phyloP scores from a whole-genome alignment of 2,113 vertebrate genomes.

The Danionella cerebrum region DNA sequence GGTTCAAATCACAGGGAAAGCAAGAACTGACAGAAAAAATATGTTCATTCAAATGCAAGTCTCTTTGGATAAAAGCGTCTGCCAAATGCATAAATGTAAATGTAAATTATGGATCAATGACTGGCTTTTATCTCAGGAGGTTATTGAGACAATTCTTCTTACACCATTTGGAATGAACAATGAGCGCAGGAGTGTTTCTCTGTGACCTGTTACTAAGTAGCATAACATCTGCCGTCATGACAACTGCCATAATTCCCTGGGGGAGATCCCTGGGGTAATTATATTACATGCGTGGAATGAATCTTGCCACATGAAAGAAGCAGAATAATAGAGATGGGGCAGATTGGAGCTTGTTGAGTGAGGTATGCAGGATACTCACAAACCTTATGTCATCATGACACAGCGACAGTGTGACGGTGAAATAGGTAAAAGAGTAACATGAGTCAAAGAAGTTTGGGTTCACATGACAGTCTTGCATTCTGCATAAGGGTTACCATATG shows the following conservation, averaged over 20 bases:
- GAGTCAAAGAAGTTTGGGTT: neutral
- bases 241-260: neutral
- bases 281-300: neutral
- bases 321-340: neutral
- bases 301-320: neutral
- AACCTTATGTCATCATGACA: neutral
- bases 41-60: too few species aligned
- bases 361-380: neutral
- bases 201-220: conserved; percentile 40
- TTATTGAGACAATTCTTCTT: neutral
- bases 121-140: neutral
- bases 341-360: neutral
- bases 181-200: conserved; percentile 23
- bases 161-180: neutral
- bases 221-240: neutral
- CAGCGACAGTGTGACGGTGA: neutral
- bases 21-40: too few species aligned
- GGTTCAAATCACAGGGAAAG: too few species aligned
- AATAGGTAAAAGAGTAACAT: neutral
- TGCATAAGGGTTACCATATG: too few species aligned
- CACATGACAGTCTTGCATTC: too few species aligned
- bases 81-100: too few species aligned
- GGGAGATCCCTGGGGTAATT: neutral
- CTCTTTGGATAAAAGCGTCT: too few species aligned
- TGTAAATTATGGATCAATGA: too few species aligned